A percentile compares a stretch with the other conserved stretches of the same genome.
Evolutionary conservation across 2,797 vertebrate genomes (phyloP).

Genomic region (Octomys mimax): DNA sequence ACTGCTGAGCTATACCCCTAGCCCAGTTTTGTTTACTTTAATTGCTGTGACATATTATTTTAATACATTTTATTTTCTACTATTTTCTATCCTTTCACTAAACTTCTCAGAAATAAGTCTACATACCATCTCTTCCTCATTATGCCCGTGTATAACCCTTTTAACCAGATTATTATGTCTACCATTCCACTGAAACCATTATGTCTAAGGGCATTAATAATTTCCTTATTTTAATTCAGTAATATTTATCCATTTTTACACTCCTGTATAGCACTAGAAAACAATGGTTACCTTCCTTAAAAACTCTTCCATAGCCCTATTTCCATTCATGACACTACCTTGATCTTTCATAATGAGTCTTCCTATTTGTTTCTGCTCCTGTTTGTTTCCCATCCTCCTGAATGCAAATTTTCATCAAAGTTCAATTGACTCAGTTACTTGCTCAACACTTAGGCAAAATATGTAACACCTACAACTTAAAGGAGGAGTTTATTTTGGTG

Average conservation of each 20-base stretch:
- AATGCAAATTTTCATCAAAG: neutral
- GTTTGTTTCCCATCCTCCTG: neutral
- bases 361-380: neutral
- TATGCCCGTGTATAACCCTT: neutral
- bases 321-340: neutral
- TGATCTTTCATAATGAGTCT: constrained; percentile 25
- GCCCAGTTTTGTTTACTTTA: neutral
- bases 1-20: neutral
- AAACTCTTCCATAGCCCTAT: neutral
- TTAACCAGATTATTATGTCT: neutral
- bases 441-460: neutral
- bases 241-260: neutral
- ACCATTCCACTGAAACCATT: constrained; percentile 14
- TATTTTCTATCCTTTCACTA: constrained; percentile 7
- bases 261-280: neutral
- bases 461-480: neutral
- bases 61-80: neutral
- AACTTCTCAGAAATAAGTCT: neutral
- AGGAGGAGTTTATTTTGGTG: neutral
- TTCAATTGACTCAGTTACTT: neutral
- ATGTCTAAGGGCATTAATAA: constrained; percentile 31
- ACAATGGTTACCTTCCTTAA: neutral
- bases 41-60: constrained; percentile 4
- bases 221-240: constrained; percentile 37
- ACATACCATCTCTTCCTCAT: neutral